Base-by-base conservation (phyloP, 2,797 vertebrate species). In the Brachymystax lenok region DNA sequence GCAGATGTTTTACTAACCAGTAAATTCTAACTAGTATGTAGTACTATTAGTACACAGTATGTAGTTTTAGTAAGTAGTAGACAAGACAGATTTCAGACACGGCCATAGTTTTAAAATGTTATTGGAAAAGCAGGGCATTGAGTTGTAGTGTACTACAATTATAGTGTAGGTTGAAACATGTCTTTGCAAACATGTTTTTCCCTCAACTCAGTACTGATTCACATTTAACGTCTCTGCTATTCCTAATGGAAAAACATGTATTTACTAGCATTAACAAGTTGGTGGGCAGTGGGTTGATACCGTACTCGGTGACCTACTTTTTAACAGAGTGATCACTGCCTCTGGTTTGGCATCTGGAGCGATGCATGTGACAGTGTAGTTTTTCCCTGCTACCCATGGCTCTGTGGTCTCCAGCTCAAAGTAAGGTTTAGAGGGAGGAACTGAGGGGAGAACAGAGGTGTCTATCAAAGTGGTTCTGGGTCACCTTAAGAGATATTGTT, bases 301-400 rank as follows among this genome's bases (percentile, higher is more conserved):
- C 2, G n/a, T 24, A 61, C 74, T 69, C 51, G 33, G 59, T 27
- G 76, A 82, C 92, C 90, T 88, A 97, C 96, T 94, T 91, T 94
- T 96, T 79, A 87, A 92, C 76, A 97, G 88, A 74, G 78, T 86
- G 85, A 97, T 87, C 68, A 93, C 89, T 3, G 95, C 93, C 24
- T 83, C 83, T 2, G 96, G 96, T 84, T 96, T 97, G 8, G 95
- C 94, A 0, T 97, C 94, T 2, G 92, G 84, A 24, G 93, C 92
- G 1, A 92, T 76, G 33, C 96, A 97, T 79, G 79, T 88, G 85
- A 97, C 82, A 0, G n/a, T 79, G 63, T 97, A 96, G 75, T 93
- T 90, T 46, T 87, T 75, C 13, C 95, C 96, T 3, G 95, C 94
- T 61, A 96, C 89, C 97, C 96, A 97, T 5, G 93, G 93, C 78